A percentile compares a stretch with the other conserved stretches of the same genome.
These are phyloP conservation scores for Brachionus koreanus DNA, from an alignment of 1,140 invertebrate genomes.

Conservation along the genomic window DNA sequence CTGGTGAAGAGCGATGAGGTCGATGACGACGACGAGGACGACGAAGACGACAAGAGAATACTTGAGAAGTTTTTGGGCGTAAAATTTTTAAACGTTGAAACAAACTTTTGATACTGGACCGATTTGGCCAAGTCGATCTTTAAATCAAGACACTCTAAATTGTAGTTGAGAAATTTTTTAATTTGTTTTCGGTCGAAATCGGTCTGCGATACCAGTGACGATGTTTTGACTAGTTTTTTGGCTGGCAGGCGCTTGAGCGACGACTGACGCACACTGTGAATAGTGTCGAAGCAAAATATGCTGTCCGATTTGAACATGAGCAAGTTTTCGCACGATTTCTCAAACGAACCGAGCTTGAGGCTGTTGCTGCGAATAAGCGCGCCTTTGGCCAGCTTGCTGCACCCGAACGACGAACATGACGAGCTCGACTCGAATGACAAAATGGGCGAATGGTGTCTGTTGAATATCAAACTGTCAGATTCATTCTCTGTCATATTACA, in stretches of 20 bases:
- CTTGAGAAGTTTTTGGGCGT: background rate
- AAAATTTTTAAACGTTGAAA: background rate
- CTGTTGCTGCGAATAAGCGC: background rate
- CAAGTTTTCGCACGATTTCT: background rate
- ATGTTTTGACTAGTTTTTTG: slow-evolving; percentile 22
- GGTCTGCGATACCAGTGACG: background rate
- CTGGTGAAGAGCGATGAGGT: background rate
- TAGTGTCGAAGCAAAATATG: background rate
- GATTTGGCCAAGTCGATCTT: background rate
- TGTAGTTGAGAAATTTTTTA: slow-evolving; percentile 2
- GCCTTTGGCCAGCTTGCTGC: background rate
- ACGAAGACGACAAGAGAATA: background rate
- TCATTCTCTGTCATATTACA: slow-evolving; percentile 24
- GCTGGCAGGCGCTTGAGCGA: background rate
- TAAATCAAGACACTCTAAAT: background rate
- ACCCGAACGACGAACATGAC: background rate
- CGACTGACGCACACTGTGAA: background rate
- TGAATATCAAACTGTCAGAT: background rate
- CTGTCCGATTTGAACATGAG: background rate
- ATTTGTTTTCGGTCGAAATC: background rate
- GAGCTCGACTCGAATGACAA: background rate
- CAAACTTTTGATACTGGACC: background rate
- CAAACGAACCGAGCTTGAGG: background rate
- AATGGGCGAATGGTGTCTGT: background rate
- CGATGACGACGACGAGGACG: background rate